Percentiles rank a stretch among this genome's conserved stretches.
These are phyloP conservation scores for Lemur catta DNA, from an alignment of 2,797 vertebrate species.

Conservation along the genomic window DNA sequence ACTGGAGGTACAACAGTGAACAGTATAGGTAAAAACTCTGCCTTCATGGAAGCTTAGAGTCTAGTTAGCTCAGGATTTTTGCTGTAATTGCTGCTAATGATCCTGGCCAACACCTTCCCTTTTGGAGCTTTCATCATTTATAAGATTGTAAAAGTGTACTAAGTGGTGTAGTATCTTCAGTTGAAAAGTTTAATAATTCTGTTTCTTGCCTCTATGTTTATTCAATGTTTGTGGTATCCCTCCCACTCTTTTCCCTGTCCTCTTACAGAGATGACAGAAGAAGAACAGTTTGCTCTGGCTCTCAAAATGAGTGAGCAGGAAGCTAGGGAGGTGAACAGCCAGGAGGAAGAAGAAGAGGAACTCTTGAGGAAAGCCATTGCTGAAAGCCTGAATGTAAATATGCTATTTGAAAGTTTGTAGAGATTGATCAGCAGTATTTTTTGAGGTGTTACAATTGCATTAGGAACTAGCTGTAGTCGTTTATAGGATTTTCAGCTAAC, in stretches of 20 bases:
- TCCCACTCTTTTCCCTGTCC: constrained; percentile 25
- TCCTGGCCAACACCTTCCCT: not conserved
- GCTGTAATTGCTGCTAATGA: not conserved
- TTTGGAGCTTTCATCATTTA: constrained; percentile 34
- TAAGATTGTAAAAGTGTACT: constrained; percentile 7
- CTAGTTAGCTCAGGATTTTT: not conserved
- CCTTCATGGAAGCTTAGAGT: not conserved
- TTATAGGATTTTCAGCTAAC: constrained; percentile 32
- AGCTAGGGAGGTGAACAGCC: constrained; percentile 86
- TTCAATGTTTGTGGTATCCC: constrained; percentile 30
- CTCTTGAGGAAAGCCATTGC: constrained; percentile 93
- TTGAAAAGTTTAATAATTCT: constrained; percentile 41
- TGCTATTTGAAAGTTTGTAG: constrained; percentile 72
- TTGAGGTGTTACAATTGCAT: constrained; percentile 29
- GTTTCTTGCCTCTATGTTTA: not conserved
- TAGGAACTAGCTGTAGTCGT: constrained; percentile 27
- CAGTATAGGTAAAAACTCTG: not conserved
- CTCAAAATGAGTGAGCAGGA: constrained; percentile 94
- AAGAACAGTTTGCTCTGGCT: constrained; percentile 94
- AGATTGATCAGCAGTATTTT: constrained; percentile 55
- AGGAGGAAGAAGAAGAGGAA: constrained; percentile 90
- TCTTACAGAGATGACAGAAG: constrained; percentile 93
- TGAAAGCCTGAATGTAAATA: constrained; percentile 92
- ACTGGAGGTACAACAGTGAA: constrained; percentile 6
- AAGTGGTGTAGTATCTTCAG: not conserved